These are phyloP conservation scores for Carassius carassius DNA, from an alignment of 2,113 vertebrate species.

Conservation along the genomic window DNA sequence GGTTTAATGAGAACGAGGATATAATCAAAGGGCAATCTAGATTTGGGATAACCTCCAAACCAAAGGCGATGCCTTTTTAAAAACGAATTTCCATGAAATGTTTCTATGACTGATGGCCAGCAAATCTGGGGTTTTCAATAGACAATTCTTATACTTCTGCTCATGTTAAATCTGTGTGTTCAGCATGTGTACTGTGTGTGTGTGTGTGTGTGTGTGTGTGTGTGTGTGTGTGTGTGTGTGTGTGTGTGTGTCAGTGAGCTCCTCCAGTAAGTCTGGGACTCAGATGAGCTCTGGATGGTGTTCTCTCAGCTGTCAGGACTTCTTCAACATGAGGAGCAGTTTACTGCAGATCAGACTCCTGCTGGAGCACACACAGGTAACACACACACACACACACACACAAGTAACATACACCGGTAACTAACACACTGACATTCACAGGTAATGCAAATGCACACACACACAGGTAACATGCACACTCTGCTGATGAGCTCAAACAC, in stretches of 20 bases:
- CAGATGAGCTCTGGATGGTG: conserved; percentile 77
- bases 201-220: not conserved
- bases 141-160: not conserved
- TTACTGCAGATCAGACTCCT: conserved; percentile 73
- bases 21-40: too few relatives aligned
- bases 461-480: not conserved
- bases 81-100: too few relatives aligned
- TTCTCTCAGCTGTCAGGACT: conserved; percentile 79
- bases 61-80: too few relatives aligned
- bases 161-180: not conserved
- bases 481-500: not conserved
- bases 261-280: conserved; percentile 73
- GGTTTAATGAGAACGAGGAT: too few relatives aligned
- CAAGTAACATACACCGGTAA: not conserved
- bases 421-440: not conserved
- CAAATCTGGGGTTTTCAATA: too few relatives aligned
- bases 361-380: conserved; percentile 71
- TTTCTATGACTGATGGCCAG: too few relatives aligned
- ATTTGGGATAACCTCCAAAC: too few relatives aligned
- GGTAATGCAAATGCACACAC: too few relatives aligned
- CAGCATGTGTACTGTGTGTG: not conserved
- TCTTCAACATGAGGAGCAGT: conserved; percentile 75
- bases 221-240: conserved; percentile 32
- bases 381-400: not conserved
- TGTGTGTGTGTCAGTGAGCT: conserved; percentile 65